These are phyloP conservation scores for Torymus auratus DNA, from an alignment of 2,888 invertebrate genomes.

Conservation along the genomic window DNA sequence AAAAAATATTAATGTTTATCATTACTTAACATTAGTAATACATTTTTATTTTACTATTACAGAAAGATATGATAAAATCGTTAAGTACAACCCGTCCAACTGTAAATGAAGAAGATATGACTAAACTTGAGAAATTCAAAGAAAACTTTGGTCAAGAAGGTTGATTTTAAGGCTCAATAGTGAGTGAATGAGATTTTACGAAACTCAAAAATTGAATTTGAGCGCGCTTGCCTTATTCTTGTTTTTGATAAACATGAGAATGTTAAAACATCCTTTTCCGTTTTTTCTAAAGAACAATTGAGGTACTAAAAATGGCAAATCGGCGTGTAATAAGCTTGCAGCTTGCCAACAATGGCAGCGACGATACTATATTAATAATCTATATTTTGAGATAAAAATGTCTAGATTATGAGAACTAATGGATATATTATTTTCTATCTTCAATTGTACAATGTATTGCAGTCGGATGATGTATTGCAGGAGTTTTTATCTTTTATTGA, in stretches of 20 bases:
- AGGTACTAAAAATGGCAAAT: conserved; percentile 49
- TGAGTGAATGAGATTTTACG: conserved; percentile 48
- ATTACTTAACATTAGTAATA: conserved; percentile 42
- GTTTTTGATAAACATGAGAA: conserved; percentile 49
- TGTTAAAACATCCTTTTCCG: conserved; percentile 28
- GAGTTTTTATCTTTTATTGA: conserved; percentile 49
- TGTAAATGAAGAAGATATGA: conserved; percentile 96
- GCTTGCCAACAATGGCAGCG: conserved; percentile 37
- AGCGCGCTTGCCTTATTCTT: conserved; percentile 69
- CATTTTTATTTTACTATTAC: conserved; percentile 48
- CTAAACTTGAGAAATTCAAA: conserved; percentile 94
- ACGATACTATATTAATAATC: conserved; percentile 60
- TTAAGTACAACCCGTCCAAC: conserved; percentile 97
- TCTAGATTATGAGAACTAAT: conserved; percentile 54
- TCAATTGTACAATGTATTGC: conserved; percentile 37
- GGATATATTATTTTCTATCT: conserved; percentile 52
- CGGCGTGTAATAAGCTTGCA: conserved; percentile 58
- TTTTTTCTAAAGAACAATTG: conserved; percentile 50
- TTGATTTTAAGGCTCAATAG: conserved; percentile 76
- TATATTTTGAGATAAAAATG: conserved; percentile 66
- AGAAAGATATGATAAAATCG: conserved; percentile 95
- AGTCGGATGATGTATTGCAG: conserved; percentile 15
- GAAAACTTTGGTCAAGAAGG: conserved; percentile 99
- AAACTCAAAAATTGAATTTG: conserved; percentile 58
- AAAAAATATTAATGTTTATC: conserved; percentile 3